Evolutionary conservation across 2,888 invertebrate species (phyloP).

Genomic region (Carcina quercana): DNA sequence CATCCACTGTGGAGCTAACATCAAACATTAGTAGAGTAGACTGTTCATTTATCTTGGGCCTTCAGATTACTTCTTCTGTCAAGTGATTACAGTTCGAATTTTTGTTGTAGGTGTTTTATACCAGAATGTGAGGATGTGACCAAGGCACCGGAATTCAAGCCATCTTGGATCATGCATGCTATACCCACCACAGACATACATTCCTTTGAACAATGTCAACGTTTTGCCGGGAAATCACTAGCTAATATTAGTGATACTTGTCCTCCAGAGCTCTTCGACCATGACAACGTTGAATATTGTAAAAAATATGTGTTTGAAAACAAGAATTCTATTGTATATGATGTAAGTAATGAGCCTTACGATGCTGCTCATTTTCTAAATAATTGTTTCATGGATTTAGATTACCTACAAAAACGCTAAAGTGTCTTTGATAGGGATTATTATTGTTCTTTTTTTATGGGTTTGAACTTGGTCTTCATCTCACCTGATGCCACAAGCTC

Average conservation of each 20-base stretch:
- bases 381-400: too few species aligned
- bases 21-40: too few species aligned
- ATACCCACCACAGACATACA: conserved; percentile 32
- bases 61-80: too few species aligned
- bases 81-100: too few species aligned
- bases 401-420: too few species aligned
- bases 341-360: conserved; percentile 27
- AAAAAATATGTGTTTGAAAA: conserved; percentile 42
- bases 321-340: conserved; percentile 46
- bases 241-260: conserved; percentile 21
- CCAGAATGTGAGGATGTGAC: conserved; percentile 25
- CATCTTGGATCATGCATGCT: conserved; percentile 49
- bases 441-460: too few species aligned
- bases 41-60: too few species aligned
- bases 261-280: conserved; percentile 40
- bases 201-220: conserved; percentile 54
- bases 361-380: background rate
- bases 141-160: conserved; percentile 27
- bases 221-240: conserved; percentile 25
- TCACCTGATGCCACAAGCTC: too few species aligned
- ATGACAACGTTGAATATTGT: conserved; percentile 24
- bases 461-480: too few species aligned
- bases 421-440: too few species aligned
- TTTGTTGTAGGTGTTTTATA: conserved; percentile 26
- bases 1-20: too few species aligned